phyloP scores from a whole-genome alignment of 2,113 vertebrate species.

The Monarcha castaneiventris region DNA sequence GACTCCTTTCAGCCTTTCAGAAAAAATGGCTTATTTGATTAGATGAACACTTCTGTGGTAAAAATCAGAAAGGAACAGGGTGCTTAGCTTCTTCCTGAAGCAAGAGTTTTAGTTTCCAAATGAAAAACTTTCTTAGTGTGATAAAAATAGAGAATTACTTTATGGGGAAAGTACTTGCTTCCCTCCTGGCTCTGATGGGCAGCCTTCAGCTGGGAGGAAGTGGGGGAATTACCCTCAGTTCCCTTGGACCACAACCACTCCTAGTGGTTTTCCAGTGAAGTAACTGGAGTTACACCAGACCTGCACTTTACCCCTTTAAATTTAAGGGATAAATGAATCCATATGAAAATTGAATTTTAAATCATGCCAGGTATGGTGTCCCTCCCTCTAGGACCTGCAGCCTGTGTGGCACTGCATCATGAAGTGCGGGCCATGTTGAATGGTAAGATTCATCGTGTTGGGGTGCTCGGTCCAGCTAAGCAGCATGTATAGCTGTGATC shows the following conservation, averaged over 20 bases:
- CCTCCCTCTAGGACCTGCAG: neutral
- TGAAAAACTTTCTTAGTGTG: neutral
- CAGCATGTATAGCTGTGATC: neutral
- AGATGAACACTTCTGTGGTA: neutral
- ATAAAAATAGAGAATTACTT: conserved; percentile 44
- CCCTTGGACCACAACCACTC: neutral
- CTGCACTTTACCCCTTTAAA: neutral
- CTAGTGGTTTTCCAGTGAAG: neutral
- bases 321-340: neutral
- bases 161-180: conserved; percentile 2
- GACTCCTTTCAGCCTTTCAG: neutral
- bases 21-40: neutral
- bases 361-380: neutral
- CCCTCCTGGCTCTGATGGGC: neutral
- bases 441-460: neutral
- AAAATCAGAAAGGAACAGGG: neutral
- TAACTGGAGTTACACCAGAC: neutral
- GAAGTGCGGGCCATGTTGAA: neutral
- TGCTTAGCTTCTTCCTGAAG: neutral
- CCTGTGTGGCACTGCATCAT: neutral
- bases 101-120: neutral
- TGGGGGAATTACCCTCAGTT: neutral
- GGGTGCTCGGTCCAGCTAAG: neutral
- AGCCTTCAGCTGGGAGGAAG: neutral
- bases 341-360: neutral